phyloP scores from a whole-genome alignment of 2,113 vertebrate genomes.

The Mormyrus lacerda region DNA sequence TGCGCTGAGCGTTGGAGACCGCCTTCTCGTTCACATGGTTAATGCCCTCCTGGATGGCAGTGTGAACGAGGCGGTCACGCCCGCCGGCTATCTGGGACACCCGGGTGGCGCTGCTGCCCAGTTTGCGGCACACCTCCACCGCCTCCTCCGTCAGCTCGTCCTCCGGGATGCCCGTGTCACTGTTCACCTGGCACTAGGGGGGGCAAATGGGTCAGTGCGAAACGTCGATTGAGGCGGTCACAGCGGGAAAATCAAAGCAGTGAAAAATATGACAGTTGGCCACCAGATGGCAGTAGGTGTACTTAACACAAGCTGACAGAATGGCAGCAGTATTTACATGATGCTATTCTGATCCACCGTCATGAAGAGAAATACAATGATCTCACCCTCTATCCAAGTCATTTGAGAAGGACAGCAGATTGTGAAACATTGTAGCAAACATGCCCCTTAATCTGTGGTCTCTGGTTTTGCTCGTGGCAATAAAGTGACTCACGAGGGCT shows the following conservation, averaged over 20 bases:
- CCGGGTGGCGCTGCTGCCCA: conserved; percentile 68
- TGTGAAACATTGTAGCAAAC: neutral
- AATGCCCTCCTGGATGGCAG: conserved; percentile 75
- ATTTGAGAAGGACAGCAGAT: neutral
- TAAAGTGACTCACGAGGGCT: neutral
- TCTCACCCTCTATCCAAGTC: neutral
- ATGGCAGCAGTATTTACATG: neutral
- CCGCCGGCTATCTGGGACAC: conserved; percentile 65
- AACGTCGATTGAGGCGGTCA: neutral
- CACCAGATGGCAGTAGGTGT: conserved; percentile 39
- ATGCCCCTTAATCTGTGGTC: neutral
- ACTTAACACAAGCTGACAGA: neutral
- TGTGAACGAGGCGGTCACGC: conserved; percentile 57
- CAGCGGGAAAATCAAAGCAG: neutral
- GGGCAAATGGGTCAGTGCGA: neutral
- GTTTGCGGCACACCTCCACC: conserved; percentile 56
- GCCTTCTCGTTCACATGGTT: conserved; percentile 65
- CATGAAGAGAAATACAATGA: neutral
- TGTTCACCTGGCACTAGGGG: conserved; percentile 61
- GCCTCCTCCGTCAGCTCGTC: conserved; percentile 69
- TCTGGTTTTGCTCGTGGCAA: neutral
- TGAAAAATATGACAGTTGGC: conserved; percentile 19
- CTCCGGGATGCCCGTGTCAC: conserved; percentile 53
- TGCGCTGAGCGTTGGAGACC: conserved; percentile 70
- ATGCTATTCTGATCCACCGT: neutral